These are phyloP conservation scores for Biston betularia DNA, from an alignment of 2,888 invertebrate genomes.

Conservation along the genomic window DNA sequence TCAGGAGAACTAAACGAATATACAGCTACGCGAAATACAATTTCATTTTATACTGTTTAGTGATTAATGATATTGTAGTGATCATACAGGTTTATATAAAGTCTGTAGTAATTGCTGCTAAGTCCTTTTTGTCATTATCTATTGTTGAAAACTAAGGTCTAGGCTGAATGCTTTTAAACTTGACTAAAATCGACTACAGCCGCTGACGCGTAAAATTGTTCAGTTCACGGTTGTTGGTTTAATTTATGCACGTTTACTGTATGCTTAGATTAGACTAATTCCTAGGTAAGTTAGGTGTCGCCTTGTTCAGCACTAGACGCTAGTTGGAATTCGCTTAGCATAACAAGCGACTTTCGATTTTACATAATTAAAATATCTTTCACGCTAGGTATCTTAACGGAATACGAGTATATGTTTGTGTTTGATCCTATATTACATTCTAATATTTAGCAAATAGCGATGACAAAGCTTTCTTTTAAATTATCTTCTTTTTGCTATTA, in stretches of 20 bases:
- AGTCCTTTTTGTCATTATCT: background rate
- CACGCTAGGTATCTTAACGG: background rate
- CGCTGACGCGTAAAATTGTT: constrained; percentile 16
- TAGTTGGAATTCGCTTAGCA: background rate
- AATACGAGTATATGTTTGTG: too few relatives aligned
- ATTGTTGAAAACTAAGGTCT: background rate
- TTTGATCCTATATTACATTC: background rate
- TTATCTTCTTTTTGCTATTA: too few relatives aligned
- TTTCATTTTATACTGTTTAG: too few relatives aligned
- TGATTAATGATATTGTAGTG: too few relatives aligned
- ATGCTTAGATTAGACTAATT: background rate
- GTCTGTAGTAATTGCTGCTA: background rate
- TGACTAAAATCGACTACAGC: constrained; percentile 15
- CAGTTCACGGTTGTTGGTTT: constrained; percentile 13
- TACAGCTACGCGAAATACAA: too few relatives aligned
- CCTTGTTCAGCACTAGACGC: constrained; percentile 16
- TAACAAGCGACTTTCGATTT: constrained; percentile 1
- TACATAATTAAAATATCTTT: background rate
- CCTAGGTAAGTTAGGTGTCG: constrained; percentile 12
- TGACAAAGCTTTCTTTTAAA: background rate
- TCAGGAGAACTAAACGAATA: too few relatives aligned
- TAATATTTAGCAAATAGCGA: background rate
- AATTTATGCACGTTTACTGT: constrained; percentile 3
- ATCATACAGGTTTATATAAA: too few relatives aligned
- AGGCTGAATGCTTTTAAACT: constrained; percentile 3